Evolutionary conservation across 2,113 vertebrate species (phyloP).

Genomic region (Planiliza haematocheilus): DNA sequence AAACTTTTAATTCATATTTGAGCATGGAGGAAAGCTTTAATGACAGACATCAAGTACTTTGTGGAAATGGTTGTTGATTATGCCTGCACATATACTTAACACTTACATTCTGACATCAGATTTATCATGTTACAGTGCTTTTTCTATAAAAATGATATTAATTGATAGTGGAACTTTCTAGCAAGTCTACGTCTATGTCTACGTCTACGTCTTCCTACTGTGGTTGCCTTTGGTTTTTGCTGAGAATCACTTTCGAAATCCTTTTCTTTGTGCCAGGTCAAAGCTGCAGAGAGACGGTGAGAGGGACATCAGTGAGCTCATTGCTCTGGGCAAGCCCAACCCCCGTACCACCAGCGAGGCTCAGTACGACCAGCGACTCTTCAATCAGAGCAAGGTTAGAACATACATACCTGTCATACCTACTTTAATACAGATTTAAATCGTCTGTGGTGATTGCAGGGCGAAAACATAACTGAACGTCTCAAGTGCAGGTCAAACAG

Average conservation of each 20-base stretch:
- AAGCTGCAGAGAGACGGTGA: conserved; percentile 98
- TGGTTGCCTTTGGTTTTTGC: neutral
- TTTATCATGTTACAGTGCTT: neutral
- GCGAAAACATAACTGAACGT: no score
- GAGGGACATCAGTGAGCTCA: conserved; percentile 96
- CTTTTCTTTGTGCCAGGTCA: conserved; percentile 81
- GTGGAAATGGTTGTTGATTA: neutral
- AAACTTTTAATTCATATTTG: conserved; percentile 20
- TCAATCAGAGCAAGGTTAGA: conserved; percentile 94
- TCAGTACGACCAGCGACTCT: conserved; percentile 96
- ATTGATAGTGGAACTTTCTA: no score
- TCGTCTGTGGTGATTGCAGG: neutral
- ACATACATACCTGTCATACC: fast-evolving
- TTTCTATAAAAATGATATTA: no score
- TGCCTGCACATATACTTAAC: no score
- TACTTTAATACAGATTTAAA: neutral
- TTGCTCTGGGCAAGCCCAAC: conserved; percentile 93
- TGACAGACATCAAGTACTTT: neutral
- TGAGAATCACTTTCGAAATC: neutral
- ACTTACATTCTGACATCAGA: neutral
- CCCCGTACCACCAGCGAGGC: conserved; percentile 90
- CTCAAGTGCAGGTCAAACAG: no score
- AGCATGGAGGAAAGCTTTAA: neutral
- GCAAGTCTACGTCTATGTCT: no score
- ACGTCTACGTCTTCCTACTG: no score